Evolutionary conservation across 2,888 invertebrate genomes (phyloP), one percentile per base, ranked within the genome.

Genomic region (Pollenia angustigena): DNA sequence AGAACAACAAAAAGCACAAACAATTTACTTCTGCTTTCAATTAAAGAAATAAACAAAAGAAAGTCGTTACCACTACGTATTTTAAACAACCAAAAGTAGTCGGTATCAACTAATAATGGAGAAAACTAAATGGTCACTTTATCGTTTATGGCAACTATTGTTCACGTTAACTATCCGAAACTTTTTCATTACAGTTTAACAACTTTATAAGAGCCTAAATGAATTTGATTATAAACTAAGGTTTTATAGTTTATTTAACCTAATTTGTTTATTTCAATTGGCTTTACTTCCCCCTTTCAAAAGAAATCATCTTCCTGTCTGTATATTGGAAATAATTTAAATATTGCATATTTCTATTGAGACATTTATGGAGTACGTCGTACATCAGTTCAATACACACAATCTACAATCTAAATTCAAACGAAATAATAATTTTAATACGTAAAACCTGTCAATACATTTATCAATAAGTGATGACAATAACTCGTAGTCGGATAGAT

Each of bases 221-320:
- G 32, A 32, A 32, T 32, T 32, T 32, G 4, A 32, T 32, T 32
- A 32, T 32, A 6, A 32, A 32, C 0, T 32, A 2, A 2, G 2
- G 1, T 54, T 11, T 18, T 9, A 54, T 10, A 54, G 16, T 18
- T 54, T 18, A 18, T 4, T 12, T 56, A 54, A 54, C 4, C 9
- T 14, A 46, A 23, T 23, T 11, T 16, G 1, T 44, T 1, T n/a
- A 23, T 56, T 54, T 9, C 3, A 12, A 48, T 50, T 48, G 8
- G 23, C 11, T 60, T 48, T 11, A n/a, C 16, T 69, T 69, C 52
- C 42, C 42, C 40, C 10, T 14, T n/a, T 10, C 14, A 2, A 69
- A 60, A 16, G 60, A 16, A 48, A 0, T n/a, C 23, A 71, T 80
- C 62, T 71, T 80, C 62, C 80, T 71, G 60, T 60, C 80, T 71